Evolutionary conservation across 2,113 vertebrate species (phyloP), one percentile per base, ranked within the genome.

Genomic region (Campylomormyrus numenius): DNA sequence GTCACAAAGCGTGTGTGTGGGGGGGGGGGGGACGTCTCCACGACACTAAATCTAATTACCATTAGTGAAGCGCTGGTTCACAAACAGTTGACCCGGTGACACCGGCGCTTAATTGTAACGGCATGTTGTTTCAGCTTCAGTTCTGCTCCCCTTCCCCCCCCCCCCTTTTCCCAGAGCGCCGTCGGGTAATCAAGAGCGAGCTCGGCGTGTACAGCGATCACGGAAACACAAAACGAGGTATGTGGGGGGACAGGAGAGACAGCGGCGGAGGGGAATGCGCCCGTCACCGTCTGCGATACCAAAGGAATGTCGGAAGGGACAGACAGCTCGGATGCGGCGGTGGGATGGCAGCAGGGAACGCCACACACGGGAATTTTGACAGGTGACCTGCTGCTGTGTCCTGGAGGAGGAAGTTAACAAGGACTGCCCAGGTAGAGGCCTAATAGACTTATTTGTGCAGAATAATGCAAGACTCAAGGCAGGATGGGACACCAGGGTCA

Each of bases 1-100:
- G 91, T 93, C 92, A 90, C 83, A 94, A 93, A 92, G 90, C 89
- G 87, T 90, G 88, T n/a, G n/a, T n/a, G n/a, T n/a, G n/a, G 15
- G 11, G 92, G 24, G 24, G 24, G 2, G 27, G 39, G 39, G 0
- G 92, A 92, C 87, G 90, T 87, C 90, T 92, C 88, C 84, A 66
- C 53, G 83, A 85, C 88, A 88, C 80, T 77, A 88, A 90, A 92
- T 92, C 83, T 91, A 93, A 93, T 94, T 92, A 93, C 86, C 84
- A 91, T 92, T 92, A 45, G 89, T 89, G 91, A 91, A 89, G 90
- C 88, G 39, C 21, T 24, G 87, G 91, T 92, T 92, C 90, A 90
- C 49, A 92, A 90, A 93, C 90, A 91, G 88, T 91, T 90, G 89
- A 85, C 88, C 84, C 49, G n/a, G 19, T 83, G 89, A 92, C 87